These are phyloP conservation scores for Parazoanthus darwini DNA, from an alignment of 92 coral and sea anemone genomes.

Conservation along the genomic window DNA sequence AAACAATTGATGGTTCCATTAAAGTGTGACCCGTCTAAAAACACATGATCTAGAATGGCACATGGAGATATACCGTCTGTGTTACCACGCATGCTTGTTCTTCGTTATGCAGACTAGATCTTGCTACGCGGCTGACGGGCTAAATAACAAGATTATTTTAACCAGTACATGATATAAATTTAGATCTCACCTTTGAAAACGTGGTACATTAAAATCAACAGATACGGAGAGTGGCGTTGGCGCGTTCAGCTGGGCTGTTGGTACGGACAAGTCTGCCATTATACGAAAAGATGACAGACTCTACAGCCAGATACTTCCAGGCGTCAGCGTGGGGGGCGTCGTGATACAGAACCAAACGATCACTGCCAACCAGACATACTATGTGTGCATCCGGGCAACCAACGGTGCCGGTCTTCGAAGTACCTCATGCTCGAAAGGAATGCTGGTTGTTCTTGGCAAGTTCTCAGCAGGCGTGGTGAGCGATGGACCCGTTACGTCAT, in stretches of 20 bases:
- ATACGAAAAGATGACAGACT: slow-evolving; percentile 42
- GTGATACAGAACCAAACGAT: slow-evolving; percentile 79
- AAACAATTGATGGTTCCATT: too few species aligned
- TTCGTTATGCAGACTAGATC: background rate
- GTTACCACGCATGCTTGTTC: background rate
- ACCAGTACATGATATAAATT: background rate
- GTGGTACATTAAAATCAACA: background rate
- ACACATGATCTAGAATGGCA: too few species aligned
- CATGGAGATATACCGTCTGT: too few species aligned
- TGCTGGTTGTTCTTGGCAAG: slow-evolving; percentile 75
- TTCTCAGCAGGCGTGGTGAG: slow-evolving; percentile 84
- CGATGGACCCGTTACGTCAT: slow-evolving; percentile 75
- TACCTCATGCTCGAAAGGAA: slow-evolving; percentile 83
- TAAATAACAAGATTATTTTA: too few species aligned
- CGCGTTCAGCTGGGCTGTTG: slow-evolving; percentile 81
- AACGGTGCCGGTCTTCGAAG: slow-evolving; percentile 91
- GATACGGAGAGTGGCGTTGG: slow-evolving; percentile 89
- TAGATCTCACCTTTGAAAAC: background rate
- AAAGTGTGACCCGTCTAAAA: too few species aligned
- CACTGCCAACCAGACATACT: slow-evolving; percentile 72
- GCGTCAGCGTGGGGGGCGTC: slow-evolving; percentile 85
- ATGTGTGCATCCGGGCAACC: slow-evolving; percentile 88
- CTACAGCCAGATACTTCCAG: slow-evolving; percentile 59
- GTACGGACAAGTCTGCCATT: slow-evolving; percentile 55
- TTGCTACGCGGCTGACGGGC: too few species aligned